Base-by-base conservation (phyloP, 2,888 invertebrate species). In the Quadroppia sp. region DNA sequence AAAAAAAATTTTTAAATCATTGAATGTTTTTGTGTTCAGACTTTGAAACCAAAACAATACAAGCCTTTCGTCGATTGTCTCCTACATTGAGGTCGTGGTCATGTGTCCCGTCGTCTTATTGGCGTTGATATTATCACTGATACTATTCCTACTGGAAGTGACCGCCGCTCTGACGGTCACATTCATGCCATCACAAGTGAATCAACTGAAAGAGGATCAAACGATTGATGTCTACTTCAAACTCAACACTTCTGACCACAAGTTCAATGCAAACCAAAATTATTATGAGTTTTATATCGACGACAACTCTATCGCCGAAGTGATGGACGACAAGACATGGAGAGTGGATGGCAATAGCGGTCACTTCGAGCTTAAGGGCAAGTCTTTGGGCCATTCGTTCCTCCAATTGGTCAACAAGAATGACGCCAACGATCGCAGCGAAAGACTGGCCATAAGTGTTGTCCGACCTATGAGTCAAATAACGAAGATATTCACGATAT, bases 21-120 rank as follows among this genome's bases (percentile, higher is more conserved):
- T n/a, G n/a, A n/a, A n/a, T n/a, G n/a, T n/a, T n/a, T n/a, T n/a
- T n/a, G n/a, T n/a, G n/a, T n/a, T n/a, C n/a, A n/a, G n/a, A n/a
- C n/a, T n/a, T n/a, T n/a, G n/a, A n/a, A n/a, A n/a, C 36, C 9
- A 36, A 36, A 36, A 36, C 36, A 36, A 36, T 36, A n/a, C 9
- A 36, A 36, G 9, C 36, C 36, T 36, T 36, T 36, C 36, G 9
- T 36, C n/a, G n/a, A n/a, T n/a, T n/a, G n/a, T n/a, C n/a, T n/a
- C n/a, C n/a, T n/a, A n/a, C 13, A 2, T 28, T 11, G 1, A 28
- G 23, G 20, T 28, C 3, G 56, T 50, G n/a, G 76, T 72, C 42
- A 76, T 77, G 78, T 78, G 77, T 74, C 77, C 78, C 6, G 76
- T 78, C 30, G 76, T 77, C 25, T 70, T 77, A n/a, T 71, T 77